Evolutionary conservation across 2,113 vertebrate genomes (phyloP), one percentile per base, ranked within the genome.

Genomic region (Erpornis zantholeuca): DNA sequence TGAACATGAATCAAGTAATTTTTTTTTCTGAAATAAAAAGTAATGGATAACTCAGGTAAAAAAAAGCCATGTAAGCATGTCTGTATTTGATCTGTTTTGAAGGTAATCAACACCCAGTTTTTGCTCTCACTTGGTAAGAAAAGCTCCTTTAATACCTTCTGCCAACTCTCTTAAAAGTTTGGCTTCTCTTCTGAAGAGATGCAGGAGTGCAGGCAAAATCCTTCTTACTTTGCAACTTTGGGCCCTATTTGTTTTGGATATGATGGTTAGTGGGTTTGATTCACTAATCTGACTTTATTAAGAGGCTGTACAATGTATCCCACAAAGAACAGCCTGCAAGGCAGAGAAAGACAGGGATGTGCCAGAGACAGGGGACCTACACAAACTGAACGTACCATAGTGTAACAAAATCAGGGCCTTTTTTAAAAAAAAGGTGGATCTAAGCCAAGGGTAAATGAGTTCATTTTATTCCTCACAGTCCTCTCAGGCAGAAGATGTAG

Each of bases 131-230:
- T 95, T 65, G 27, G 84, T 90, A 88, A 92, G 80, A 90, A 93
- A 95, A 92, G 29, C n/a, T 92, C 79, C n/a, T 88, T 81, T 70
- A 90, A 56, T 82, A 66, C 35, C 9, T 86, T 81, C 52, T 97
- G 92, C 88, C 96, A 96, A 49, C 44, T 75, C 53, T 87, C 50
- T 77, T 88, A 81, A 73, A 91, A 83, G 72, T 92, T 93, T 97
- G 96, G 91, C 88, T 66, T 90, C n/a, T 92, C 77, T 95, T 95
- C 94, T 93, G 83, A 96, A 81, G 60, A 83, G 35, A 78, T 31
- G 33, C 33, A 78, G 52, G 33, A 92, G 77, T 52, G 50, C 21
- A 77, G 64, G 82, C 79, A 88, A 96, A 96, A 95, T 68, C 76
- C 76, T 65, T 90, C 79, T 81, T 86, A 81, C 68, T 82, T 92